Evolutionary conservation across 2,113 vertebrate species (phyloP).

Genomic region (Gasterosteus aculeatus): DNA sequence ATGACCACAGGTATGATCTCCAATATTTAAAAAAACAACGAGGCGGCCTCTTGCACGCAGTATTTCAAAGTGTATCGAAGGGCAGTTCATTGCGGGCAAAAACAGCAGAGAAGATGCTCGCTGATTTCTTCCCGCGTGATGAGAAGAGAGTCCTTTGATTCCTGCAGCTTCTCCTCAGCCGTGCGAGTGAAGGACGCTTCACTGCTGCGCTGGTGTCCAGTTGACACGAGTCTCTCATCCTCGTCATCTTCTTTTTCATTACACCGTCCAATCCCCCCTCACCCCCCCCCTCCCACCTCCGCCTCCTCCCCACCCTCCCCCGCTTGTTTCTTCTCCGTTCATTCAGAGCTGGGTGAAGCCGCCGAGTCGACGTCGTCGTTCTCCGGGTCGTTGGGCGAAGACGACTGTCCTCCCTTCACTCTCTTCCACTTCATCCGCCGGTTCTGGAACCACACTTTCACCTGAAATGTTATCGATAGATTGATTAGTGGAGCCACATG

Average conservation of each 20-base stretch:
- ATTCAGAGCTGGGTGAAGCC: slow-evolving; percentile 91
- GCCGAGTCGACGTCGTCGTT: slow-evolving; percentile 91
- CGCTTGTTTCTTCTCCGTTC: slow-evolving; percentile 21
- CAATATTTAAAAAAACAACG: background rate
- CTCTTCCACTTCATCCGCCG: slow-evolving; percentile 99
- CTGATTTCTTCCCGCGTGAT: slow-evolving; percentile 44
- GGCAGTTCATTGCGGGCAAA: slow-evolving; percentile 52
- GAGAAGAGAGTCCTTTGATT: slow-evolving; percentile 35
- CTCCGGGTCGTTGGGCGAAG: slow-evolving; percentile 87
- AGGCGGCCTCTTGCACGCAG: slow-evolving; percentile 30
- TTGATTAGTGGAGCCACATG: background rate
- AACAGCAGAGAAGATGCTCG: slow-evolving; percentile 36
- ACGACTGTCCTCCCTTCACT: slow-evolving; percentile 91
- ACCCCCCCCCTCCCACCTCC: no score
- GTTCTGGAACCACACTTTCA: slow-evolving; percentile 99
- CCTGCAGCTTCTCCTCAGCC: slow-evolving; percentile 27
- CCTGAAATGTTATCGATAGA: slow-evolving; percentile 72
- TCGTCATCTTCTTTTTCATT: background rate
- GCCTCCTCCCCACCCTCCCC: no score
- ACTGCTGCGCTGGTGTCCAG: slow-evolving; percentile 22
- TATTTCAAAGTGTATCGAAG: slow-evolving; percentile 39
- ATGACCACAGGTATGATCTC: no score
- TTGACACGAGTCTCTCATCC: slow-evolving; percentile 3
- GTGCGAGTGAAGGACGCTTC: slow-evolving; percentile 1
- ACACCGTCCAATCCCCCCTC: no score